Base-by-base conservation (phyloP, 1,140 invertebrate genomes). In the Drosophila sturtevanti region DNA sequence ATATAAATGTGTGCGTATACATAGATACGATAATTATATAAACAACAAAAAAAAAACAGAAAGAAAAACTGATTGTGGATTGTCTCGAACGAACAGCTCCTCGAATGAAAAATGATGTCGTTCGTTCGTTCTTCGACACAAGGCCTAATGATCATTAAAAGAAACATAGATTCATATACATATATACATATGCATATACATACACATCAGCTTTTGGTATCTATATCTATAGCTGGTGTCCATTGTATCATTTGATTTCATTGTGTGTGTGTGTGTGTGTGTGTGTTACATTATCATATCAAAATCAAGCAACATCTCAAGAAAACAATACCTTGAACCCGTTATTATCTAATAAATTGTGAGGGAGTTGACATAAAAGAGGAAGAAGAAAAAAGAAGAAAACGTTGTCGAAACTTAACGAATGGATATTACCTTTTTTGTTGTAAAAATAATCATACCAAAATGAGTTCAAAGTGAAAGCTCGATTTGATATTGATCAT, bases 271-370 rank as follows among this genome's bases (percentile, higher is more conserved):
- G 24, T 77, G 58, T 67, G 65, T 56, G 22, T 69, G 55, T 72
- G 37, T 69, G 48, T 66, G 62, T 31, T 60, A 41, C 77, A 86
- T 86, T 86, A 86, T 86, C 82, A 89, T 86, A 86, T 87, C 82
- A 85, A 66, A 78, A 70, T 65, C 78, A 71, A 27, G 66, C 82
- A 78, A 56, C 79, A 68, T 87, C 61, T 67, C 59, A 87, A 87
- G 79, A 87, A 85, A 56, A 86, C 82, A 86, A 86, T 75, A 82
- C 65, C 54, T 54, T 58, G 58, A 24, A 31, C n/a, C 61, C 55
- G 65, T 68, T 68, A 84, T 86, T 86, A 86, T 86, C 79, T 86
- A 79, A 86, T 79, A 87, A 79, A 86, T 82, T 86, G 82, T 86
- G 82, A 82, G 82, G 82, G 82, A 86, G 82, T 86, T 82, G 79